Percentiles rank a stretch among this genome's conserved stretches.
phyloP scores from a whole-genome alignment of 1,140 invertebrate species.

The Halictus rubicundus region DNA sequence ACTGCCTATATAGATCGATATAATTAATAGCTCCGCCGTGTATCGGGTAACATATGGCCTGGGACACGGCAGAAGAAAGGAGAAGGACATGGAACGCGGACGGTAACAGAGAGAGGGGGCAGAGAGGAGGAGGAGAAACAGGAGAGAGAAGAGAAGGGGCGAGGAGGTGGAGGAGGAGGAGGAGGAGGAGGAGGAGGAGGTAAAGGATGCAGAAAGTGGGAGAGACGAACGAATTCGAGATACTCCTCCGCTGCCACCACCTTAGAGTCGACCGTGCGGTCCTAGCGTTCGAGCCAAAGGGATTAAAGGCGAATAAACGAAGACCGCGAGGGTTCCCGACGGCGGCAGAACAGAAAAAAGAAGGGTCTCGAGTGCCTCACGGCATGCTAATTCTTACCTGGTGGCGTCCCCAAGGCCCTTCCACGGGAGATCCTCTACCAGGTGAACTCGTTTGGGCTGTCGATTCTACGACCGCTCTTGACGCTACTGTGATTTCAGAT shows the following conservation, averaged over 20 bases:
- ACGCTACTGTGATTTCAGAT: slow-evolving; percentile 13
- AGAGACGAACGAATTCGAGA: slow-evolving; percentile 54
- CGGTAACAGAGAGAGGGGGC: slow-evolving; percentile 19
- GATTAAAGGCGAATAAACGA: slow-evolving; percentile 76
- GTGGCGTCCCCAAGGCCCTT: slow-evolving; percentile 45
- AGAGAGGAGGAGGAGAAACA: slow-evolving; percentile 14
- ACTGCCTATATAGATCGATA: slow-evolving; percentile 76
- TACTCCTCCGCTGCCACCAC: slow-evolving; percentile 62
- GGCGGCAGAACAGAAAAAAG: slow-evolving; percentile 26
- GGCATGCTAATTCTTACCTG: slow-evolving; percentile 76
- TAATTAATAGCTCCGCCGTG: slow-evolving; percentile 77
- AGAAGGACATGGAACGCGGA: slow-evolving; percentile 11
- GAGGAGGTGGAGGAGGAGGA: not conserved
- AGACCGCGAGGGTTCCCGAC: slow-evolving; percentile 48
- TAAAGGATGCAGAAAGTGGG: slow-evolving; percentile 1
- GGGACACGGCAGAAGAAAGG: slow-evolving; percentile 55
- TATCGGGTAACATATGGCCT: slow-evolving; percentile 79
- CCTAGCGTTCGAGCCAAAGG: slow-evolving; percentile 66
- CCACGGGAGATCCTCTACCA: slow-evolving; percentile 1
- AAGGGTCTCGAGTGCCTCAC: slow-evolving; percentile 50
- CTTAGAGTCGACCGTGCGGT: slow-evolving; percentile 69
- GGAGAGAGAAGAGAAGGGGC: slow-evolving; percentile 15
- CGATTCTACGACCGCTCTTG: not conserved
- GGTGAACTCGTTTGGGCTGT: slow-evolving; percentile 38
- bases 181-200: not conserved